phyloP scores from a whole-genome alignment of 2,888 invertebrate genomes.

The Xanthostigma xanthostigma region DNA sequence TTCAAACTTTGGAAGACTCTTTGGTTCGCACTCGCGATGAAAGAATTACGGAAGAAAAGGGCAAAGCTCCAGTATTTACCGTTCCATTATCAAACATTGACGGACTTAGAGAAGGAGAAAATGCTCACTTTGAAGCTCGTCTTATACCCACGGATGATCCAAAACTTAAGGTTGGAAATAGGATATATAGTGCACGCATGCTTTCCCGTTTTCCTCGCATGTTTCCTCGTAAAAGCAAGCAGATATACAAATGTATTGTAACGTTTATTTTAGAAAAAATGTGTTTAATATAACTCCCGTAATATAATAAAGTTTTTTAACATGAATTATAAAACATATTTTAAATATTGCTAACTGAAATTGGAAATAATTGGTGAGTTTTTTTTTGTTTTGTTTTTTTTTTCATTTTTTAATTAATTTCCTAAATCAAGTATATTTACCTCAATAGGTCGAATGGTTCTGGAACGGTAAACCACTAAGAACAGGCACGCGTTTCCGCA shows the following conservation, averaged over 20 bases:
- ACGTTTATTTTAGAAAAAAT: too few relatives aligned
- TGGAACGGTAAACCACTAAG: conserved; percentile 82
- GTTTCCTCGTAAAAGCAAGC: too few relatives aligned
- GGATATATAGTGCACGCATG: background rate
- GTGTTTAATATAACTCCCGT: too few relatives aligned
- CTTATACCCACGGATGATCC: conserved; percentile 83
- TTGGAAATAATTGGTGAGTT: background rate
- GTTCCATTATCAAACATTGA: conserved; percentile 78
- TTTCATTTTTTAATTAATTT: background rate
- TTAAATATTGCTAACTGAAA: too few relatives aligned
- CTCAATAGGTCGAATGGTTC: conserved; percentile 72
- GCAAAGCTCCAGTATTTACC: conserved; percentile 81
- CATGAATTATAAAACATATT: too few relatives aligned
- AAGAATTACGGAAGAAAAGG: conserved; percentile 54
- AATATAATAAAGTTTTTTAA: too few relatives aligned
- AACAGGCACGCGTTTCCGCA: conserved; percentile 85
- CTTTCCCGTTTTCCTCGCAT: background rate
- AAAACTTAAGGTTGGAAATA: conserved; percentile 47
- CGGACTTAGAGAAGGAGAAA: conserved; percentile 79
- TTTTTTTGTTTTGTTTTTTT: background rate
- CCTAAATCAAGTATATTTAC: conserved; percentile 3
- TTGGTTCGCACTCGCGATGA: conserved; percentile 64
- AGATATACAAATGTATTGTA: too few relatives aligned
- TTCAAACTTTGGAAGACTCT: conserved; percentile 83
- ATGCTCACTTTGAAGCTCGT: conserved; percentile 79